Evolutionary conservation across 2,797 vertebrate genomes (phyloP), one percentile per base, ranked within the genome.

Genomic region (Buphagus erythrorhynchus): DNA sequence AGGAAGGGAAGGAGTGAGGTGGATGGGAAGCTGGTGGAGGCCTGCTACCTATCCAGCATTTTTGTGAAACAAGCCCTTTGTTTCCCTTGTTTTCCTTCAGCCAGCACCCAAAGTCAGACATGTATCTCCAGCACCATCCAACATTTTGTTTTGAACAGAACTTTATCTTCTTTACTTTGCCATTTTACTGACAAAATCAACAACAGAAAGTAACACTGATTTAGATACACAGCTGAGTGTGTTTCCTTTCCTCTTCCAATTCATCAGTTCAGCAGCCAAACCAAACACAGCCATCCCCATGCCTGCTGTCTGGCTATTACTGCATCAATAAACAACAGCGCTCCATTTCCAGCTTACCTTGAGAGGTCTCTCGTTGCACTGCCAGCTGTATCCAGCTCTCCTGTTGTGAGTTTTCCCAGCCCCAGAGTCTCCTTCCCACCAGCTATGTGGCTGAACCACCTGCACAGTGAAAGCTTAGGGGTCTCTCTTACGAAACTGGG

Each of bases 231-330:
- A 42, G 22, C 1, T 0, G 1, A 83, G 33, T 46, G n/a, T 16
- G 46, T 68, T 91, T 91, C 59, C 43, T 79, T 87, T 59, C 68
- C 61, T 78, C 38, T 57, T 68, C 75, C 49, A 31, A 2, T 46
- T 33, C 6, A 5, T 73, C 48, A 77, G 81, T 45, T 89, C 81
- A 51, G 68, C 65, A 90, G 90, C 89, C 90, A 95, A 93, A 80
- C 17, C 57, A 92, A 93, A 83, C 81, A 71, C 29, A 76, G 22
- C 24, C 4, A 1, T 57, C 67, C 59, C 68, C 33, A 35, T 1
- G 16, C 45, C 72, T 25, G 16, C 31, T 79, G 51, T 48, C 55
- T 2, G 1, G 26, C 26, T 42, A 83, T 42, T 31, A 7, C 52
- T 61, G 49, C n/a, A 65, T 45, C 72, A 90, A 29, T 74, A 83